Evolutionary conservation across 1,140 invertebrate genomes (phyloP).

Genomic region (Drosophila aff.): DNA sequence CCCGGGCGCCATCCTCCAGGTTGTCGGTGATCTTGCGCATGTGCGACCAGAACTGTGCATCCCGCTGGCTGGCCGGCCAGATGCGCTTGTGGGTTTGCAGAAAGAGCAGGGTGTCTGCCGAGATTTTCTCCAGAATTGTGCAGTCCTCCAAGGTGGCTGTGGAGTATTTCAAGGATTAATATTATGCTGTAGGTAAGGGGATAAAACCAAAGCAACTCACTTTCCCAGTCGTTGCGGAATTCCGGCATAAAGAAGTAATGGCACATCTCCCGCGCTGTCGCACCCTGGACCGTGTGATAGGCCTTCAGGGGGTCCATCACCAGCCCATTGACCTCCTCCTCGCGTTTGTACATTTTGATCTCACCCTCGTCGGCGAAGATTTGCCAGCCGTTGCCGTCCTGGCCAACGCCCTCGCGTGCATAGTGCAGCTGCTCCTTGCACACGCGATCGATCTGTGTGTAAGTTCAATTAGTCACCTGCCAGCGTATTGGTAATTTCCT

Average conservation of each 20-base stretch:
- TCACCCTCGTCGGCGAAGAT: conserved; percentile 99
- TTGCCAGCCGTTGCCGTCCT: conserved; percentile 95
- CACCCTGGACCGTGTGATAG: conserved; percentile 97
- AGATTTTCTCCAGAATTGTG: conserved; percentile 95
- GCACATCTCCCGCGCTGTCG: conserved; percentile 98
- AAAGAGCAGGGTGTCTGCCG: conserved; percentile 95
- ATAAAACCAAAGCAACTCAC: conserved; percentile 86
- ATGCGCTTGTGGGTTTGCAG: conserved; percentile 98
- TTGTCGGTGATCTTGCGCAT: conserved; percentile 90
- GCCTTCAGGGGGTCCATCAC: conserved; percentile 99
- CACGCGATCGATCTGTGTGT: conserved; percentile 90
- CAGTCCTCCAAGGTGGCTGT: conserved; percentile 95
- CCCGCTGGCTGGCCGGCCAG: conserved; percentile 99
- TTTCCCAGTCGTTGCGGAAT: conserved; percentile 99
- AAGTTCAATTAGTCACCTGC: conserved; percentile 27
- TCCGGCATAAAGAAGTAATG: conserved; percentile 99
- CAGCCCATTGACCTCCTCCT: conserved; percentile 97
- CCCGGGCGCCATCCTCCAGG: conserved; percentile 90
- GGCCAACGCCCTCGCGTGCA: conserved; percentile 92
- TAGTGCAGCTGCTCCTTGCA: conserved; percentile 95
- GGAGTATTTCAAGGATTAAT: not conserved
- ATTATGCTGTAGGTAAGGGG: not conserved
- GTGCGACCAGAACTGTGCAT: conserved; percentile 99
- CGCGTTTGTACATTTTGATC: conserved; percentile 99
- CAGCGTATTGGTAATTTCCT: conserved; percentile 56